These are phyloP conservation scores for Aramus guarauna DNA, from an alignment of 2,113 vertebrate genomes.

Conservation along the genomic window DNA sequence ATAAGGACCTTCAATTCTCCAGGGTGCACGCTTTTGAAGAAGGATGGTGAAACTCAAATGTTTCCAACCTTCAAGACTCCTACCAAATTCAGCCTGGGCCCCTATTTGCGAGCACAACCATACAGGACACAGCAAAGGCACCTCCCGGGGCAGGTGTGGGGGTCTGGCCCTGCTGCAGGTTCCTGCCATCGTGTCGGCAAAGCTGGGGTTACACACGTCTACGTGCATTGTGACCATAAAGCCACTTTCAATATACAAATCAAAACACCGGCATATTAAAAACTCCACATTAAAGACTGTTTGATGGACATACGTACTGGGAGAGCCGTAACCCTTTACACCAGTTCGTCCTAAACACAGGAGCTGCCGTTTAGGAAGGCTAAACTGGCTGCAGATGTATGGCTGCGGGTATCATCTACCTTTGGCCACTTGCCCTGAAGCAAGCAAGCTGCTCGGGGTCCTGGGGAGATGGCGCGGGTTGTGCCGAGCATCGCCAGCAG, in stretches of 20 bases:
- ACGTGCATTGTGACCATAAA: rapidly evolving
- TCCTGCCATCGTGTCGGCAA: rapidly evolving
- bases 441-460: not conserved
- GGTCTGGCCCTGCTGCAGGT: not conserved
- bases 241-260: not conserved
- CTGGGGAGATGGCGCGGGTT: rapidly evolving
- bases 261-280: not conserved
- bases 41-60: rapidly evolving
- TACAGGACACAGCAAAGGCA: not conserved
- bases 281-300: not conserved
- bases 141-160: rapidly evolving
- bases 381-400: not conserved
- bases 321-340: not conserved
- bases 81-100: not conserved
- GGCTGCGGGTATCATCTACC: not conserved
- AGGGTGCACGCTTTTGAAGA: not conserved
- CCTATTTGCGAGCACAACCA: not conserved
- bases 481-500: not conserved
- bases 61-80: not conserved
- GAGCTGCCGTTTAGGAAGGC: not conserved
- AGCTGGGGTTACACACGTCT: not conserved
- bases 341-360: not conserved
- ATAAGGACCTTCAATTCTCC: not conserved
- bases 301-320: not conserved
- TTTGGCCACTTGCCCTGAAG: not conserved